A percentile compares a stretch with the other conserved stretches of the same genome.
These are phyloP conservation scores for Eurystomus glaucurus DNA, from an alignment of 2,797 vertebrate species.

Conservation along the genomic window DNA sequence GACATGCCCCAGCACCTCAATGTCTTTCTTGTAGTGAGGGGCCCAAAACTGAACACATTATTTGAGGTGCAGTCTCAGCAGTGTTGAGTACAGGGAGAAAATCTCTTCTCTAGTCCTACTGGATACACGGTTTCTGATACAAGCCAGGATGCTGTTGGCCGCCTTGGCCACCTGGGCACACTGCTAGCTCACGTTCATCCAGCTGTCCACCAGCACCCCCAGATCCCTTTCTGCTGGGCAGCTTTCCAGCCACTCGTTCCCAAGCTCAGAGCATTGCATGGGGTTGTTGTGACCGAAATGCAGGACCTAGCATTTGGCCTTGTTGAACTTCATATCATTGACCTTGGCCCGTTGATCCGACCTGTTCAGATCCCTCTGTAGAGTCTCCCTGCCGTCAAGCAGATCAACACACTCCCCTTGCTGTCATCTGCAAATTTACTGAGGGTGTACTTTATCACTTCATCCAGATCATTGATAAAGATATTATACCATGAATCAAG, in stretches of 20 bases:
- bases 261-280: background rate
- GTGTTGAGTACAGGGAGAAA: background rate
- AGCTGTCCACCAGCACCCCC: background rate
- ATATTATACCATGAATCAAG: background rate
- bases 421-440: background rate
- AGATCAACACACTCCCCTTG: background rate
- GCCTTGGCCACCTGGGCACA: background rate
- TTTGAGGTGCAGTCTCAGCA: background rate
- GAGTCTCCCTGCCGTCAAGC: background rate
- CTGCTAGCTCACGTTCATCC: background rate
- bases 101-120: background rate
- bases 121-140: background rate
- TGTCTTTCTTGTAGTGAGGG: too few species aligned
- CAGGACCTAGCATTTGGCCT: background rate
- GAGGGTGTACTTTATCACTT: background rate
- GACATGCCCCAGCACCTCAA: background rate
- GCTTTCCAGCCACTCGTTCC: background rate
- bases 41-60: background rate
- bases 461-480: background rate
- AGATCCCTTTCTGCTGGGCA: background rate
- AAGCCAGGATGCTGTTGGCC: background rate
- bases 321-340: background rate
- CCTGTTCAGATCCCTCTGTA: background rate
- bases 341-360: background rate
- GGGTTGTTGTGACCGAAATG: too few species aligned